phyloP scores from a whole-genome alignment of 2,888 invertebrate species.

The Lochmaea crataegi region DNA sequence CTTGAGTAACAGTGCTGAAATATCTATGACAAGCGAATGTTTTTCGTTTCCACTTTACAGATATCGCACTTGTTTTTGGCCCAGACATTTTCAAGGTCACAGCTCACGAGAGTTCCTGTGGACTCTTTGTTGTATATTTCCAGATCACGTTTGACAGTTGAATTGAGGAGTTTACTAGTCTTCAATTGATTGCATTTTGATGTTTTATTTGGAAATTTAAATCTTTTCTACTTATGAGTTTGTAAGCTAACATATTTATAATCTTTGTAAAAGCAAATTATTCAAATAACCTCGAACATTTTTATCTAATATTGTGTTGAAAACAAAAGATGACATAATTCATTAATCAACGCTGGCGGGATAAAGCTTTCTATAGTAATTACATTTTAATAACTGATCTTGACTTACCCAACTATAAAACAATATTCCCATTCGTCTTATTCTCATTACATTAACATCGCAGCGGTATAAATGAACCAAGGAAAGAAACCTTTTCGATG shows the following conservation, averaged over 20 bases:
- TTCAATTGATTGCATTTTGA: no score
- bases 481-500: no score
- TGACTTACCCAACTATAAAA: not conserved
- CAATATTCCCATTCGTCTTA: not conserved
- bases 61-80: no score
- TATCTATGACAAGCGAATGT: no score
- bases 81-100: no score
- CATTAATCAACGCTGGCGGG: not conserved
- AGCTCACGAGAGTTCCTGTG: no score
- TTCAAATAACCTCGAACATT: not conserved
- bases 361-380: slow-evolving; percentile 8
- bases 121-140: no score
- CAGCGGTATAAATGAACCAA: not conserved
- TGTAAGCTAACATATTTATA: not conserved
- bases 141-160: no score
- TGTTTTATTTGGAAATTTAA: no score
- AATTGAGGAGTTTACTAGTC: no score
- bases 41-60: no score
- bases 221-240: not conserved
- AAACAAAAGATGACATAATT: slow-evolving; percentile 5
- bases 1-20: no score
- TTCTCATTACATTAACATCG: not conserved
- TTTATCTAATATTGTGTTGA: not conserved
- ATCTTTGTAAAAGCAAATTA: not conserved
- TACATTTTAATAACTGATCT: slow-evolving; percentile 8